A percentile compares a stretch with the other conserved stretches of the same genome.
Conservation (phyloP, 2,113 vertebrate genomes). For the Bos indicus region DNA sequence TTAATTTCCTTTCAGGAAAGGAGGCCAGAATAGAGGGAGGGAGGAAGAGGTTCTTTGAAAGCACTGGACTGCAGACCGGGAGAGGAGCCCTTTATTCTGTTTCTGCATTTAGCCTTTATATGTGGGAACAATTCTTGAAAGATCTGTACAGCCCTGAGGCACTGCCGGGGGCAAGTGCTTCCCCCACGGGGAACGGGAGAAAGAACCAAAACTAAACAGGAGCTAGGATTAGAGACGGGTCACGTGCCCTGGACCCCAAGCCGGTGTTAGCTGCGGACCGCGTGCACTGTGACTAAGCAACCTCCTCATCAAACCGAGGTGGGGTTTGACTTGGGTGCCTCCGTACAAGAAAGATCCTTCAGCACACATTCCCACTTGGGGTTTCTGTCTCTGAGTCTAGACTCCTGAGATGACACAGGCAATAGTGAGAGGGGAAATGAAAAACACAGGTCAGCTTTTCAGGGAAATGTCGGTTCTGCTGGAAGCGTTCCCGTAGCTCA, state of each 20-base stretch:
- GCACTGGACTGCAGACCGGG: not conserved
- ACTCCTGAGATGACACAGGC: not conserved
- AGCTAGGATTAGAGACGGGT: not conserved
- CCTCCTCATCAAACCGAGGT: too few species aligned
- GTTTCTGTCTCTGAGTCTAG: not conserved
- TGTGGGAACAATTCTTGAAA: not conserved
- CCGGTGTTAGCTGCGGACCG: rapidly evolving
- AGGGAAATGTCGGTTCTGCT: not conserved
- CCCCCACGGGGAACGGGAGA: not conserved
- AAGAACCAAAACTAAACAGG: not conserved
- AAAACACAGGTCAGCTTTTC: not conserved
- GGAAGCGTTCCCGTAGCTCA: not conserved
- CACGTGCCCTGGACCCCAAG: rapidly evolving
- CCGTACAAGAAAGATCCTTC: not conserved
- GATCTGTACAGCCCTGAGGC: not conserved
- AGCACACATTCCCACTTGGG: not conserved
- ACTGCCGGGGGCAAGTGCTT: not conserved
- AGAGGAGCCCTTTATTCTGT: not conserved
- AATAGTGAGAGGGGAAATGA: not conserved
- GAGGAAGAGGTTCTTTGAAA: not conserved
- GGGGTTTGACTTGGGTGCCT: not conserved
- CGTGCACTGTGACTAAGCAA: too few species aligned
- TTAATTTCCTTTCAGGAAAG: not conserved
- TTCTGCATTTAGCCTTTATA: not conserved
- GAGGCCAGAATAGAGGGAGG: not conserved